Conservation (phyloP, 1,140 invertebrate species). For the Arctopsyche grandis region DNA sequence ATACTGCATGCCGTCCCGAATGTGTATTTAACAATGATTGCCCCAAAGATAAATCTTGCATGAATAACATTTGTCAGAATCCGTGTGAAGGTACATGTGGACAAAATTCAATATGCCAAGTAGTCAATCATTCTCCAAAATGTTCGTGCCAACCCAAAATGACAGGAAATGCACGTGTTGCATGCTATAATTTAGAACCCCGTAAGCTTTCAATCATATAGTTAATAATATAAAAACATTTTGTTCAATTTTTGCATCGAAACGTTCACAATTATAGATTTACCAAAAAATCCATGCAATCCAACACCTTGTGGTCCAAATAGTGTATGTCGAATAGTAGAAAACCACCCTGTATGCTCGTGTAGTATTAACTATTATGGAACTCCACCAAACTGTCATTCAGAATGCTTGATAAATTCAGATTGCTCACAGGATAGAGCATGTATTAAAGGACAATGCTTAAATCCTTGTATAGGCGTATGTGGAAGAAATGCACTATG, state of each 20-base stretch:
- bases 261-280: constrained; percentile 52
- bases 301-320: constrained; percentile 77
- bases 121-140: constrained; percentile 80
- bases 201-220: constrained; percentile 40
- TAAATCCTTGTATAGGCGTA: constrained; percentile 78
- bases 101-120: constrained; percentile 75
- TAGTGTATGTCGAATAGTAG: constrained; percentile 71
- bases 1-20: constrained; percentile 78
- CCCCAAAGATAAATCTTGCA: constrained; percentile 76
- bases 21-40: constrained; percentile 81
- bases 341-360: constrained; percentile 74
- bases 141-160: constrained; percentile 73
- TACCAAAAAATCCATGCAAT: constrained; percentile 66
- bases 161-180: constrained; percentile 71
- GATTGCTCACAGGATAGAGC: constrained; percentile 77
- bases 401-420: constrained; percentile 75
- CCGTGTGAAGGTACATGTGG: constrained; percentile 84
- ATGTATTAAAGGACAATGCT: constrained; percentile 77
- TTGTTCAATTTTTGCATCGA: background rate
- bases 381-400: constrained; percentile 74
- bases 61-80: constrained; percentile 81
- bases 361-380: constrained; percentile 73
- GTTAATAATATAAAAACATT: background rate
- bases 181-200: constrained; percentile 64
- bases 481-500: constrained; percentile 76